phyloP scores from a whole-genome alignment of 1,140 invertebrate genomes.

The Orchestia grillus region DNA sequence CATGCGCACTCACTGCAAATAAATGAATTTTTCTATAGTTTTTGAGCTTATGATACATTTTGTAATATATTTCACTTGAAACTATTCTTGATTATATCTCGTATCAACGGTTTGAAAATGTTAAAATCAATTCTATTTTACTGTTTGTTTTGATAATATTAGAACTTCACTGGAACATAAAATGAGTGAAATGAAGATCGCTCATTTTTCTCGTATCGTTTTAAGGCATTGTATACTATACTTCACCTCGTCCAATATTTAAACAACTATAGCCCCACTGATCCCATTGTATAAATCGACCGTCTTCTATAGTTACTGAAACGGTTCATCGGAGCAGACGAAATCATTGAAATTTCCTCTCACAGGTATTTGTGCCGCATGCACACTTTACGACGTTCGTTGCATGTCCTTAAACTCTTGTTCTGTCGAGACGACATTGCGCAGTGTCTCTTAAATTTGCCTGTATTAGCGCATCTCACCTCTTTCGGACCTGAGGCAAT shows the following conservation, averaged over 20 bases:
- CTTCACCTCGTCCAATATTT: neutral
- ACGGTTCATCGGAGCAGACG: neutral
- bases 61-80: too few relatives aligned
- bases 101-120: too few relatives aligned
- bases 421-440: neutral
- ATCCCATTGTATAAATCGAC: neutral
- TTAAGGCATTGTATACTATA: neutral
- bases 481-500: neutral
- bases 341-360: neutral
- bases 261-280: neutral
- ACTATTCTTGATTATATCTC: too few relatives aligned
- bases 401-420: constrained; percentile 7
- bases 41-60: too few relatives aligned
- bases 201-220: neutral
- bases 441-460: neutral
- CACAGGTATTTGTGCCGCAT: neutral
- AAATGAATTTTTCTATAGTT: too few relatives aligned
- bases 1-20: too few relatives aligned
- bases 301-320: neutral
- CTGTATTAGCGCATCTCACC: neutral
- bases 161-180: neutral
- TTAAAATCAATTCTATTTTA: too few relatives aligned
- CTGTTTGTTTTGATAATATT: too few relatives aligned
- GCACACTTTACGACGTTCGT: neutral
- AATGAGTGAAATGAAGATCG: neutral